Evolutionary conservation across 1,140 invertebrate genomes (phyloP), one percentile per base, ranked within the genome.

Genomic region (Drosophila dunni): DNA sequence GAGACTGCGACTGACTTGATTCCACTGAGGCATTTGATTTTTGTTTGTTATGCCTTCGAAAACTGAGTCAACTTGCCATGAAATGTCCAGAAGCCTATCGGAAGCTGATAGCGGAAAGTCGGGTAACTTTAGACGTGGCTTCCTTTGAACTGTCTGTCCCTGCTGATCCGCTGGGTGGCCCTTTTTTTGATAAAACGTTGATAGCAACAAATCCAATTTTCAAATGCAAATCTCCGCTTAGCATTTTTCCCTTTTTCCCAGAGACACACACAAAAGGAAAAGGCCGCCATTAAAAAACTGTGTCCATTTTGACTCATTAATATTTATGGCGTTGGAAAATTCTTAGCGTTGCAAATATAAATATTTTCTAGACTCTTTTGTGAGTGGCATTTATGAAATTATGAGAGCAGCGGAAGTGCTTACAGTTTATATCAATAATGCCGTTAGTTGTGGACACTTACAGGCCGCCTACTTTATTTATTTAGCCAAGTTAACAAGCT

Each of bases 371-470:
- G 29, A 29, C 9, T 20, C 17, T 20, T 38, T 67, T 13, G 7
- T 33, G 44, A 57, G 56, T 57, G 51, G 33, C 57, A 56, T 36
- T 63, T 58, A 42, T 63, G 38, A 61, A 54, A 53, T 79, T 78
- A 61, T 65, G 42, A 51, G 57, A 13, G 34, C 60, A 67, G 44
- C 64, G 77, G 46, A 79, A 83, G 77, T 75, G 76, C 65, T 73
- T 75, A 56, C 80, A 71, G 72, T 88, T 88, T 80, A 84, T 89
- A 90, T 90, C 78, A 89, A 89, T 89, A 89, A 81, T 75, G 80
- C 67, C 74, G 80, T 72, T 78, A 79, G 66, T 54, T 42, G 34
- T 40, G 57, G n/a, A 67, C 56, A 38, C 58, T 42, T 29, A 29
- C 38, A 38, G 29, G 13, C 11, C 34, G 70, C 54, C 33, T 58